Base-by-base conservation (phyloP, 2,797 vertebrate genomes). In the Phoxinus dragarum region DNA sequence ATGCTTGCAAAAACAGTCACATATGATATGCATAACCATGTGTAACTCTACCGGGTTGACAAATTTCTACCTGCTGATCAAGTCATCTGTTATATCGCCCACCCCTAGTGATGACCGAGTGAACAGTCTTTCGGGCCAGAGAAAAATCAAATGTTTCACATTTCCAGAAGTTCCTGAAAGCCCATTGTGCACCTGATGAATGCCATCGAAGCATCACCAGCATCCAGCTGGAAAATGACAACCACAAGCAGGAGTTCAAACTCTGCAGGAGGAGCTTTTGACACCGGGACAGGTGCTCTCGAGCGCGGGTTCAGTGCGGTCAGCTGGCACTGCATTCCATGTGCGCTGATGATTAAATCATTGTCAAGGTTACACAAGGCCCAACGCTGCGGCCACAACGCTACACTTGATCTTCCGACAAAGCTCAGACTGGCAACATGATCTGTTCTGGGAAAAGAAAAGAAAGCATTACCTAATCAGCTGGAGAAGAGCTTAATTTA, bases 281-380 rank as follows among this genome's bases (percentile, higher is more conserved):
- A 71, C 40, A 80, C 69, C 31, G 44, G 83, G 84, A 81, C 81
- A 73, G 69, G 83, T 79, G 19, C 11, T 84, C n/a, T 75, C 19
- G 19, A 76, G 31, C 16, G 71, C 21, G 3, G 56, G 64, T 81
- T 83, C 84, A 87, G 23, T 23, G 56, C 52, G 80, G 85, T 82
- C 82, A 69, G 47, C 36, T 27, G 52, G 59, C n/a, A 80, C 72
- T n/a, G 27, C 80, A 68, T 87, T 82, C 66, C 56, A 21, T 19
- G 85, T 85, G 68, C 64, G 71, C 80, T 42, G 81, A 79, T 81
- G 81, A 89, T 87, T 80, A 82, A 88, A 84, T 86, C 80, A 83
- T 59, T 61, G n/a, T 84, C 87, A 87, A 87, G 84, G 90, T 89
- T 72, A 87, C 49, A 4, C 34, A 17, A 10, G 40, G 76, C 87